phyloP scores from a whole-genome alignment of 2,888 invertebrate species.

The Nasonovia ribisnigri region DNA sequence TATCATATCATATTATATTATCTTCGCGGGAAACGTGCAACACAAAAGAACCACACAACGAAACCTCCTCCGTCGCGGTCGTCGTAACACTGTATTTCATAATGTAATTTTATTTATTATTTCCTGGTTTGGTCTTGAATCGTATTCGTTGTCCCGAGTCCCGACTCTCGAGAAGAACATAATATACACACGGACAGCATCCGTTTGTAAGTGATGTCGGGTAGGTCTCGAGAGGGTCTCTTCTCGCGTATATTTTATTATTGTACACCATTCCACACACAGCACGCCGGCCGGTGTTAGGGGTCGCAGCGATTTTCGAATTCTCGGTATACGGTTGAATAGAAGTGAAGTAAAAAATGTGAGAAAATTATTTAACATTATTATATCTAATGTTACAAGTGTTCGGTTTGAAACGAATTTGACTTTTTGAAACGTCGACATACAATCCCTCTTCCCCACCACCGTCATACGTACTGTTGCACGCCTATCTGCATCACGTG shows the following conservation, averaged over 20 bases:
- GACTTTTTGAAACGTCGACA: neutral
- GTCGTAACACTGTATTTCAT: neutral
- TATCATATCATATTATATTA: neutral
- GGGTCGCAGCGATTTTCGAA: neutral
- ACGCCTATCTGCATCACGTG: neutral
- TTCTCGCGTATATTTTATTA: neutral
- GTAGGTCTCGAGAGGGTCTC: neutral
- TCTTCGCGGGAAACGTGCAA: constrained; percentile 2
- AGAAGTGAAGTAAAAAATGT: neutral
- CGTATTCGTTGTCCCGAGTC: constrained; percentile 30
- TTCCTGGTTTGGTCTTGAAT: constrained; percentile 25
- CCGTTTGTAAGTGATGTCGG: neutral
- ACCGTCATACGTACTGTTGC: neutral
- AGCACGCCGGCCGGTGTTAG: neutral
- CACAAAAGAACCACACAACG: constrained; percentile 26
- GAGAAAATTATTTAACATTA: neutral
- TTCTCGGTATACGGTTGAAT: neutral
- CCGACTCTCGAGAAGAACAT: neutral
- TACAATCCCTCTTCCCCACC: neutral
- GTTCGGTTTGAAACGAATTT: neutral
- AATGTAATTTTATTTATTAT: constrained; percentile 48
- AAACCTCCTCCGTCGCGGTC: constrained; percentile 7
- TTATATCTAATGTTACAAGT: neutral
- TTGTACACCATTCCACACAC: neutral
- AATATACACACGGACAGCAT: neutral